phyloP scores from a whole-genome alignment of 1,140 invertebrate species.

The Cepaea nemoralis region DNA sequence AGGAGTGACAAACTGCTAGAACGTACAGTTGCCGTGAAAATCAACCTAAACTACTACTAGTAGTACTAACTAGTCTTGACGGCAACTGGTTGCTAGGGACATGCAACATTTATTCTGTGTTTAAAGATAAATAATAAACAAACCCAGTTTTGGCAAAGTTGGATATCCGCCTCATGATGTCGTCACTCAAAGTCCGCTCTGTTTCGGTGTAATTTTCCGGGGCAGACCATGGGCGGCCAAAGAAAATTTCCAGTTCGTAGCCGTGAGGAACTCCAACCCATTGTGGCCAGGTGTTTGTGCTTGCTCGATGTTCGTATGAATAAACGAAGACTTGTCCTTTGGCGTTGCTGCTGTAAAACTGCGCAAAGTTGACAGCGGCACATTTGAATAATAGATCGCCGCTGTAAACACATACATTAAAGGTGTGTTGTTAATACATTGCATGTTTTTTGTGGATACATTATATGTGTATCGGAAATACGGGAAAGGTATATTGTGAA shows the following conservation, averaged over 20 bases:
- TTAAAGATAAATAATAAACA: no score
- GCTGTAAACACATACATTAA: conserved; percentile 75
- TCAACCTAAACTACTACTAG: no score
- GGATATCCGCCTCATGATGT: conserved; percentile 90
- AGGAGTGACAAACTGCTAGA: no score
- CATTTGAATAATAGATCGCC: conserved; percentile 64
- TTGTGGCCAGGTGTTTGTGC: conserved; percentile 87
- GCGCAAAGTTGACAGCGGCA: conserved; percentile 52
- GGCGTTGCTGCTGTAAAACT: conserved; percentile 1
- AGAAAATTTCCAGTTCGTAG: conserved; percentile 94
- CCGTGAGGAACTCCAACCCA: conserved; percentile 97
- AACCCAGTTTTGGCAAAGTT: conserved; percentile 80
- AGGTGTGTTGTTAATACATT: no score
- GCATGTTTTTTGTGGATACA: no score
- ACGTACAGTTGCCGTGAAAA: no score
- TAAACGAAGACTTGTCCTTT: conserved; percentile 55
- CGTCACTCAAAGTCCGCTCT: conserved; percentile 87
- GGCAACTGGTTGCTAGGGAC: no score
- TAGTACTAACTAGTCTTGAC: no score
- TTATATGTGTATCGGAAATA: no score
- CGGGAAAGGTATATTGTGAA: no score
- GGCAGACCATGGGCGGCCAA: conserved; percentile 83
- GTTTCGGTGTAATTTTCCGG: conserved; percentile 85
- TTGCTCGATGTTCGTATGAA: conserved; percentile 52
- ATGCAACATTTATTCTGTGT: no score